Evolutionary conservation across 2,797 vertebrate species (phyloP).

Genomic region (Sebastes oblongus): DNA sequence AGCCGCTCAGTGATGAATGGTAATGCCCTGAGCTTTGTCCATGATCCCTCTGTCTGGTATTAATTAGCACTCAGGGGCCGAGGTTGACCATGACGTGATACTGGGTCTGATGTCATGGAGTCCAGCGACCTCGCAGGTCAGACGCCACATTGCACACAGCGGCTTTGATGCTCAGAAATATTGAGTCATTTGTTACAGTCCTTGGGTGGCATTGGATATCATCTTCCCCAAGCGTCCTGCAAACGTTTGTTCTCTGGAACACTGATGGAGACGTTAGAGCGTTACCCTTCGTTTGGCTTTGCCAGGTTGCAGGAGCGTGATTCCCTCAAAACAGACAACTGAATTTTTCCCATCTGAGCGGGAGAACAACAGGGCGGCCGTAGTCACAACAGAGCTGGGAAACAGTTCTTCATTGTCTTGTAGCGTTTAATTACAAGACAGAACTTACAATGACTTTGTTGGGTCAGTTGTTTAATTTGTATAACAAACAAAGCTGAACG

Average conservation of each 20-base stretch:
- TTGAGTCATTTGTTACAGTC: conserved; percentile 69
- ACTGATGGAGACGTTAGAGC: conserved; percentile 15
- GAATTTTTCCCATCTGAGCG: conserved; percentile 9
- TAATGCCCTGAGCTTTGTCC: conserved; percentile 72
- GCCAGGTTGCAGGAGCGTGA: conserved; percentile 44
- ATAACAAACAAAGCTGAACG: not conserved
- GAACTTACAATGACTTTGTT: not conserved
- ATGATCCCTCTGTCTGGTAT: conserved; percentile 75
- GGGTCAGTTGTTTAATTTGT: not conserved
- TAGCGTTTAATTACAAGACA: conserved; percentile 16
- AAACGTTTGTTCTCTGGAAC: conserved; percentile 47
- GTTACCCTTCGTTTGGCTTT: conserved; percentile 27
- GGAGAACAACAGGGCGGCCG: conserved; percentile 43
- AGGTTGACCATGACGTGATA: conserved; percentile 79
- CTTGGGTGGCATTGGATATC: conserved; percentile 71
- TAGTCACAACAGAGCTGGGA: conserved; percentile 62
- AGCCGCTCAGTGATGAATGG: conserved; percentile 71
- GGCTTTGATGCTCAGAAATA: conserved; percentile 71
- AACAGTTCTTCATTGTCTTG: conserved; percentile 35
- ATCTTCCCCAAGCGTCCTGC: conserved; percentile 41
- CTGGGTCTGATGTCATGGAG: conserved; percentile 80
- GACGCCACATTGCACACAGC: conserved; percentile 69
- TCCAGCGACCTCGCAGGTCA: conserved; percentile 76
- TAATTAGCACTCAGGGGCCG: conserved; percentile 79
- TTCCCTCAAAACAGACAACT: conserved; percentile 33